Conservation (phyloP, 2,797 vertebrate species). For the Oreochromis mossambicus region DNA sequence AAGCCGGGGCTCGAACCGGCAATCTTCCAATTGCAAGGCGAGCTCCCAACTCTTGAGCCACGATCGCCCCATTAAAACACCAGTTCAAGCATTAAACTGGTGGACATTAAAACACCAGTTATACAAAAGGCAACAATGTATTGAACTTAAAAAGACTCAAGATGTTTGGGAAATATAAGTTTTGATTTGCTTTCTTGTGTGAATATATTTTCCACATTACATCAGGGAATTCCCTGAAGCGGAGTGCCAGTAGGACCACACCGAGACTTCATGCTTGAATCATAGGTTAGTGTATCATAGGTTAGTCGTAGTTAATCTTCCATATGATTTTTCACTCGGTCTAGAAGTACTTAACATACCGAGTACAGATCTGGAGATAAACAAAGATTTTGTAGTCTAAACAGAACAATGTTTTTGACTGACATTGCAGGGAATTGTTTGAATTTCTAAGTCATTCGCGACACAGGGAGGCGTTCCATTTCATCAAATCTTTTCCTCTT, state of each 20-base stretch:
- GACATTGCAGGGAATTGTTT: slow-evolving; percentile 1
- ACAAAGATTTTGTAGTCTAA: neutral
- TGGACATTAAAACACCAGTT: neutral
- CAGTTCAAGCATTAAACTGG: too few relatives aligned
- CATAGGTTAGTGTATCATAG: neutral
- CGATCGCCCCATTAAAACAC: too few relatives aligned
- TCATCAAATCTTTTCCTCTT: slow-evolving; percentile 2
- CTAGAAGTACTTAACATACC: neutral
- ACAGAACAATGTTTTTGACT: neutral
- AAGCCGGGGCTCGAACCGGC: too few relatives aligned
- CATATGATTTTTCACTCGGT: neutral
- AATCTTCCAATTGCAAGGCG: too few relatives aligned
- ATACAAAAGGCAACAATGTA: neutral
- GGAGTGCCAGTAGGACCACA: neutral
- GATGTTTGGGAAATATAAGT: neutral
- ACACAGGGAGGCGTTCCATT: slow-evolving; percentile 10
- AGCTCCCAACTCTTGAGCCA: too few relatives aligned
- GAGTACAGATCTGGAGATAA: neutral
- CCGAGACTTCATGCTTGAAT: slow-evolving; percentile 5
- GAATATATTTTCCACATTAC: neutral
- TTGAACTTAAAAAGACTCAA: neutral
- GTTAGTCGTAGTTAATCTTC: neutral
- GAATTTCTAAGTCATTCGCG: slow-evolving; percentile 7
- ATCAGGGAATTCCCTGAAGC: neutral
- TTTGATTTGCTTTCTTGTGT: neutral